Evolutionary conservation across 2,113 vertebrate genomes (phyloP).

Genomic region (Pionites leucogaster): DNA sequence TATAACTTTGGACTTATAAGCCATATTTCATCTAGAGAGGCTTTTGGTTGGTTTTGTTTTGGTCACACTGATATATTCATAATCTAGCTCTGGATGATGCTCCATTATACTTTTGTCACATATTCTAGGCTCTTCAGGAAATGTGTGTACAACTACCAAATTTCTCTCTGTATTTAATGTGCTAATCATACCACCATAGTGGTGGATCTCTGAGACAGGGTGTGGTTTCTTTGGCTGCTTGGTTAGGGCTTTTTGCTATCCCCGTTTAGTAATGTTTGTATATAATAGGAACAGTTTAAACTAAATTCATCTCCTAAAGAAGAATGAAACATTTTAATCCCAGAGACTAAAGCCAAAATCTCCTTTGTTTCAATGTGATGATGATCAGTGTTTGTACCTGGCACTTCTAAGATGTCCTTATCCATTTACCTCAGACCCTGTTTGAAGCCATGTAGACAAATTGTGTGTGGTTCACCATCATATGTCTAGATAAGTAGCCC

Average conservation of each 20-base stretch:
- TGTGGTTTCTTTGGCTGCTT: not conserved
- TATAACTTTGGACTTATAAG: not conserved
- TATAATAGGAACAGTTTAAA: not conserved
- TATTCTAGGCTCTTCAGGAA: not conserved
- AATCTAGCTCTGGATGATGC: not conserved
- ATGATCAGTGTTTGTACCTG: not conserved
- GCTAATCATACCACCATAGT: not conserved
- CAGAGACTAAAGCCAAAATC: not conserved
- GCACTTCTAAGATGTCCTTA: not conserved
- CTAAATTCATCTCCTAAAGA: not conserved
- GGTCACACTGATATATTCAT: not conserved
- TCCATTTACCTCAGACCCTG: not conserved
- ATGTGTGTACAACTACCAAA: not conserved
- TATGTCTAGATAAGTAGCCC: not conserved
- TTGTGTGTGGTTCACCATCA: not conserved
- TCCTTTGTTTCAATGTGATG: not conserved
- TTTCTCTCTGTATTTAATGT: not conserved
- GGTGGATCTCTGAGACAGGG: not conserved
- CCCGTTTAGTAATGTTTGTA: not conserved
- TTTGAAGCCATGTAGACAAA: not conserved
- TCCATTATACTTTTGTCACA: not conserved
- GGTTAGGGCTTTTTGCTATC: not conserved
- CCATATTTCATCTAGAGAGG: not conserved
- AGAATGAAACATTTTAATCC: not conserved
- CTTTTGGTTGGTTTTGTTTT: not conserved